Conservation (phyloP, 2,888 invertebrate species). For the Hipparchia sbordonii region DNA sequence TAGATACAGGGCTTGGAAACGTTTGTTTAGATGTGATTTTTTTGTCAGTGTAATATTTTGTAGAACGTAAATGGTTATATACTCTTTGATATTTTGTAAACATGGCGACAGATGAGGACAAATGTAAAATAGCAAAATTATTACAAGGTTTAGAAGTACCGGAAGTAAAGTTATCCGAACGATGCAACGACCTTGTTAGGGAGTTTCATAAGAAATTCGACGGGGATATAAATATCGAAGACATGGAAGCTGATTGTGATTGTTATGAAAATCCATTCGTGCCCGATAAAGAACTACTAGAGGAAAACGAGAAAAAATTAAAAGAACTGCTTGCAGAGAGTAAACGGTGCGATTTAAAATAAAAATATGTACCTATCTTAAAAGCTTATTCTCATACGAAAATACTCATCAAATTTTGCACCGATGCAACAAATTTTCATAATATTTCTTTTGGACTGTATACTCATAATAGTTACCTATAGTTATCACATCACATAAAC, state of each 20-base stretch:
- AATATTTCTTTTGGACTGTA: too few relatives aligned
- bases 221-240: constrained; percentile 55
- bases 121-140: constrained; percentile 64
- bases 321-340: constrained; percentile 52
- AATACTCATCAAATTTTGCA: too few relatives aligned
- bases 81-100: background rate
- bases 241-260: constrained; percentile 42
- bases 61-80: too few relatives aligned
- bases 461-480: too few relatives aligned
- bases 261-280: constrained; percentile 64
- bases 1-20: background rate
- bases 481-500: too few relatives aligned
- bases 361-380: too few relatives aligned
- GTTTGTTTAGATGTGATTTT: background rate
- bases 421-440: too few relatives aligned
- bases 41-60: background rate
- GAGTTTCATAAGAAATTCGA: constrained; percentile 61
- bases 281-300: constrained; percentile 57
- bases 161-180: constrained; percentile 64
- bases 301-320: constrained; percentile 65
- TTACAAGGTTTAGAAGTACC: constrained; percentile 66
- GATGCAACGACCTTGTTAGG: constrained; percentile 61
- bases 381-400: too few relatives aligned
- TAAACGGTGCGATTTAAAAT: constrained; percentile 51
- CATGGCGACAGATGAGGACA: constrained; percentile 75